Percentiles rank a stretch among this genome's conserved stretches.
Conservation (phyloP, 2,113 vertebrate genomes). For the Cyprinodon tularosa region DNA sequence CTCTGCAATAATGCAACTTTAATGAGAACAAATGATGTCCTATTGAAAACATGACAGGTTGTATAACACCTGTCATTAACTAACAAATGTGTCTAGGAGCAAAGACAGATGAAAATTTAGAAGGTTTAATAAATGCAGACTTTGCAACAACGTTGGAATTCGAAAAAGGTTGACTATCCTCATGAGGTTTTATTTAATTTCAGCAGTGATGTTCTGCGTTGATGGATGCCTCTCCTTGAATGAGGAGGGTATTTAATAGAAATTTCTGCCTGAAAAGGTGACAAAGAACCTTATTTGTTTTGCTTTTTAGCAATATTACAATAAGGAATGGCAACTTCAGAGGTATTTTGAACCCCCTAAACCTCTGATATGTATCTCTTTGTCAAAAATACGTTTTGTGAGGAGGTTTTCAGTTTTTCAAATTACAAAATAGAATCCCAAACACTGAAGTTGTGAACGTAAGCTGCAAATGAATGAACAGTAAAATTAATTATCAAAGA, state of each 20-base stretch:
- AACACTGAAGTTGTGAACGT: too few relatives aligned
- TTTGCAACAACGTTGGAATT: constrained; percentile 12
- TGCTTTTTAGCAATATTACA: not conserved
- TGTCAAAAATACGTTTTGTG: not conserved
- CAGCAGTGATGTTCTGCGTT: constrained; percentile 10
- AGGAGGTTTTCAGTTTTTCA: too few relatives aligned
- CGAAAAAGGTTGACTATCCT: constrained; percentile 25
- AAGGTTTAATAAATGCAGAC: not conserved
- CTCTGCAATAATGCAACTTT: constrained; percentile 12
- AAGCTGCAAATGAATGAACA: too few relatives aligned
- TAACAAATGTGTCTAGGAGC: not conserved
- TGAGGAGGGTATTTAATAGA: not conserved
- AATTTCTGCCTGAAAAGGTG: constrained; percentile 10
- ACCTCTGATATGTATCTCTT: not conserved
- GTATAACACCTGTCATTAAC: constrained; percentile 16
- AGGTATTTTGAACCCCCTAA: not conserved
- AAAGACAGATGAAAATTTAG: constrained; percentile 2
- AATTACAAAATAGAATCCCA: too few relatives aligned
- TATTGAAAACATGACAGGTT: constrained; percentile 30
- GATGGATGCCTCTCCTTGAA: constrained; percentile 8
- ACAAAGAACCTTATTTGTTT: too few relatives aligned
- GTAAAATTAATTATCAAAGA: too few relatives aligned
- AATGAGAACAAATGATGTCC: constrained; percentile 47
- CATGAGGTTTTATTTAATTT: constrained; percentile 3
- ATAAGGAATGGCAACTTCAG: not conserved